Evolutionary conservation across 2,113 vertebrate genomes (phyloP).

Genomic region (Myocastor coypus): DNA sequence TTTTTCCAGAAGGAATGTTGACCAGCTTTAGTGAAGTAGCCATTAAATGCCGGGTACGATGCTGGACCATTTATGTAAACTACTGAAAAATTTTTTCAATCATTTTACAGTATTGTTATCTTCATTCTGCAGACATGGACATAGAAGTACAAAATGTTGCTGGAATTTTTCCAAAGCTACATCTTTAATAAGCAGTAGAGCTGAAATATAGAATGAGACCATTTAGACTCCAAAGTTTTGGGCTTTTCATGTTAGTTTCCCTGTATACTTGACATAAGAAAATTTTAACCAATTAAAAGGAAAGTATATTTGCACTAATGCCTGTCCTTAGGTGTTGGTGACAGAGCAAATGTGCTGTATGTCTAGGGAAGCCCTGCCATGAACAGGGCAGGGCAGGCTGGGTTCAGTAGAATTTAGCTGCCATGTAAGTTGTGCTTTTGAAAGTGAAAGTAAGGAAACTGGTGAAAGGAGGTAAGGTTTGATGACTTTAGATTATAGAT

Average conservation of each 20-base stretch:
- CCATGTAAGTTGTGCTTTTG: background rate
- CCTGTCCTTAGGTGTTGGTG: background rate
- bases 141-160: background rate
- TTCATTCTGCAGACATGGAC: background rate
- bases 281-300: background rate
- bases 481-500: background rate
- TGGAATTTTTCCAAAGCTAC: background rate
- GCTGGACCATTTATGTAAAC: background rate
- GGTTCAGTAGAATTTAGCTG: background rate
- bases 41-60: background rate
- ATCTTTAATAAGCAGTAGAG: background rate
- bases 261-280: background rate
- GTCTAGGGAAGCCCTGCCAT: background rate
- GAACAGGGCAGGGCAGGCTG: background rate
- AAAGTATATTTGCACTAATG: background rate
- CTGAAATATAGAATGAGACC: background rate
- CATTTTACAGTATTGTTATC: background rate
- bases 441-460: background rate
- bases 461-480: background rate
- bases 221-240: background rate
- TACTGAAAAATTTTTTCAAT: background rate
- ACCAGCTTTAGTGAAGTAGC: background rate
- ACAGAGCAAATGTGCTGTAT: background rate
- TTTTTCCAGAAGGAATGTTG: background rate
- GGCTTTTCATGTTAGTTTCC: background rate